Conservation (phyloP, 1,140 invertebrate genomes). For the Zaprionus taronus region DNA sequence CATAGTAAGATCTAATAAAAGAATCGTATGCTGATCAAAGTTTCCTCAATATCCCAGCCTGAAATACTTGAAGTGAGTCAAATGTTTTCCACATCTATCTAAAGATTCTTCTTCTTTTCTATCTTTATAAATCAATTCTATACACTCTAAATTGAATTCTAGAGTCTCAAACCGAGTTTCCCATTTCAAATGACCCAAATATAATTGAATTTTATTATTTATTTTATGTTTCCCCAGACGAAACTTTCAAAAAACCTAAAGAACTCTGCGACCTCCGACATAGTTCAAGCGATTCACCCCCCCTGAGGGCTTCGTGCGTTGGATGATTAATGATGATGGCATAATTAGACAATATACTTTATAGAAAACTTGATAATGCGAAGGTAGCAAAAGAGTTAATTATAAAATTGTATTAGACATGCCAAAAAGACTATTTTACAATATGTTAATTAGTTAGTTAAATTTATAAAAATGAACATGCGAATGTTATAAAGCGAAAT, state of each 20-base stretch:
- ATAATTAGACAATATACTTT: neutral
- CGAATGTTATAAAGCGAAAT: constrained; percentile 14
- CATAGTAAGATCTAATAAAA: no score
- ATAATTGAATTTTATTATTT: neutral
- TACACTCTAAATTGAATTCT: neutral
- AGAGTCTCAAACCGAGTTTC: neutral
- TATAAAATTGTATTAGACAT: constrained; percentile 65
- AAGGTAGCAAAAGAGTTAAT: constrained; percentile 56
- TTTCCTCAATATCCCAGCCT: no score
- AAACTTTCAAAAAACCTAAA: neutral
- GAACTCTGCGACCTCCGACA: constrained; percentile 24
- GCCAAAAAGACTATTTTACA: constrained; percentile 27
- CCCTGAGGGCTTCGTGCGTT: neutral
- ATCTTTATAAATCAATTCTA: neutral
- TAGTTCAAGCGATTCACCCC: neutral
- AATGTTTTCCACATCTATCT: neutral
- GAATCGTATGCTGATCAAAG: no score
- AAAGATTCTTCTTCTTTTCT: neutral
- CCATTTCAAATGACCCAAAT: neutral
- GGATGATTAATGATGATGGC: constrained; percentile 38
- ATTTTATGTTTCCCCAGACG: neutral
- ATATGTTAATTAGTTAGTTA: constrained; percentile 20
- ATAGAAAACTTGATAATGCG: constrained; percentile 13
- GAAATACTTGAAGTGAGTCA: no score
- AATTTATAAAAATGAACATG: constrained; percentile 1